phyloP scores from a whole-genome alignment of 1,140 invertebrate species.

The Diabrotica virgifera region DNA sequence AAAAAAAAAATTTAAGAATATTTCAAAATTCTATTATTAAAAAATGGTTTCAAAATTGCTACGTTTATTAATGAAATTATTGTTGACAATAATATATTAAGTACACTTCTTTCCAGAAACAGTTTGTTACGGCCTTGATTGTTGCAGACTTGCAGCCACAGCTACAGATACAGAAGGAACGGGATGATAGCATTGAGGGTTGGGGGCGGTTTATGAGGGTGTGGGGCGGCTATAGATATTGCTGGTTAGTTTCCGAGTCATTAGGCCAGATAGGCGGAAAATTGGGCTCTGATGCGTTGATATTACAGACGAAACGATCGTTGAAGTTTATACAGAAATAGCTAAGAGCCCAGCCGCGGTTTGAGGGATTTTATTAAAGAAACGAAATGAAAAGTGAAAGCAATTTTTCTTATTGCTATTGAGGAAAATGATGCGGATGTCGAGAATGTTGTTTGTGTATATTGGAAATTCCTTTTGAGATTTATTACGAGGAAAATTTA shows the following conservation, averaged over 20 bases:
- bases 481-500: no score
- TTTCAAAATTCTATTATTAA: no score
- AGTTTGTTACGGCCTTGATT: conserved; percentile 6
- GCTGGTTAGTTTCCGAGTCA: conserved; percentile 23
- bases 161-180: background rate
- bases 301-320: background rate
- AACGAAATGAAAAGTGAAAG: background rate
- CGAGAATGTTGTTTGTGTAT: no score
- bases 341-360: background rate
- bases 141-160: background rate
- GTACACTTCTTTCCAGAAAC: no score
- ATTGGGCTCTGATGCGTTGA: conserved; percentile 12
- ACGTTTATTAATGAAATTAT: no score
- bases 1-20: no score
- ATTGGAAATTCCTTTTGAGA: no score
- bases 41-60: no score
- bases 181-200: background rate
- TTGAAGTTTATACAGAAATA: background rate
- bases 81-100: no score
- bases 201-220: background rate
- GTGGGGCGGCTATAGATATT: conserved; percentile 17
- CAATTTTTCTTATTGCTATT: no score
- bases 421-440: no score
- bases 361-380: background rate
- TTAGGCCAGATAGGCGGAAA: conserved; percentile 20